Conservation (phyloP, 2,113 vertebrate species). For the Malurus alboscapulatus region DNA sequence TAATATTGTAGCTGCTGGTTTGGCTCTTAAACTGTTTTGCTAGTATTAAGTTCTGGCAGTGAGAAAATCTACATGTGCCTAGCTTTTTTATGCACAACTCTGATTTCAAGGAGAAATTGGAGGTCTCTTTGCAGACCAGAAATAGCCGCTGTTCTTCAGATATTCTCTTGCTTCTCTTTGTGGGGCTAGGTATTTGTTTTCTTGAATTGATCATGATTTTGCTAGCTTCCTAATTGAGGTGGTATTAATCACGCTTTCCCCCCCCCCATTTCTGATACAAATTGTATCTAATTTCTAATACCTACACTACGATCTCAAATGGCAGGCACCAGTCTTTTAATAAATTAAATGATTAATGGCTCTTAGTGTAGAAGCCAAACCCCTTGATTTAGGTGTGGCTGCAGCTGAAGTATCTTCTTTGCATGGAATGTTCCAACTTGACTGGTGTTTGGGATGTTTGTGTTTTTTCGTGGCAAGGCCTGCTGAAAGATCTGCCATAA, state of each 20-base stretch:
- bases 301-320: neutral
- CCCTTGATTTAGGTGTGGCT: slow-evolving; percentile 30
- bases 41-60: neutral
- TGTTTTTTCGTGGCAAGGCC: slow-evolving; percentile 8
- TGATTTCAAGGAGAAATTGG: neutral
- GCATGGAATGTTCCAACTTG: slow-evolving; percentile 26
- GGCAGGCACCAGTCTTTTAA: neutral
- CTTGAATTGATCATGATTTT: neutral
- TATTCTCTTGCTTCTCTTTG: neutral
- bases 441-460: neutral
- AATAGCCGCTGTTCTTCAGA: neutral
- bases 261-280: neutral
- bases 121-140: neutral
- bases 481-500: neutral
- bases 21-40: neutral
- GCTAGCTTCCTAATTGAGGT: neutral
- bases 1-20: neutral
- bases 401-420: neutral
- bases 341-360: neutral
- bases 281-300: slow-evolving; percentile 16
- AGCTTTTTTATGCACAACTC: neutral
- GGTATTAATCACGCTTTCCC: neutral
- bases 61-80: neutral
- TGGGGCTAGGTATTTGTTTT: neutral
- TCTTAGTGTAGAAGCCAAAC: neutral